These are phyloP conservation scores for Holacanthus passer DNA, from an alignment of 2,113 vertebrate species.

Conservation along the genomic window DNA sequence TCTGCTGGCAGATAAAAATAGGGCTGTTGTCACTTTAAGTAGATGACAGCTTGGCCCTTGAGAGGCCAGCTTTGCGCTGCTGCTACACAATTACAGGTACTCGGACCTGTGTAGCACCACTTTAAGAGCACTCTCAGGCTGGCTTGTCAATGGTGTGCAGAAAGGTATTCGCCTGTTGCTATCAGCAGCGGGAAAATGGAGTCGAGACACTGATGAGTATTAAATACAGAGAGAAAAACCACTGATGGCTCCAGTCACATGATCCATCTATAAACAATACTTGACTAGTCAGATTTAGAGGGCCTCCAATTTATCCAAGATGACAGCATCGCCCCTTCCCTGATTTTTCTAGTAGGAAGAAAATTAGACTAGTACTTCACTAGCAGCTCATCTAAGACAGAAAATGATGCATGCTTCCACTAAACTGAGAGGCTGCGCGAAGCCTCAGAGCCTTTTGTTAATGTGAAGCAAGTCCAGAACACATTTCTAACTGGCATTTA, in stretches of 20 bases:
- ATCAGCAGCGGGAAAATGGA: slow-evolving; percentile 91
- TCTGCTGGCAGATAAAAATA: slow-evolving; percentile 80
- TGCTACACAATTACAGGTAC: slow-evolving; percentile 95
- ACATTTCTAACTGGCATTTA: slow-evolving; percentile 59
- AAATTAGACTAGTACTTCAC: slow-evolving; percentile 28
- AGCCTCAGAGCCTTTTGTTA: slow-evolving; percentile 35
- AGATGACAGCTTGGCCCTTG: slow-evolving; percentile 94
- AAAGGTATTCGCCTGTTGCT: slow-evolving; percentile 93
- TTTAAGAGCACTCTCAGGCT: slow-evolving; percentile 94
- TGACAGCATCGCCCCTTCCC: slow-evolving; percentile 28
- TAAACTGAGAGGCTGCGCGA: slow-evolving; percentile 30
- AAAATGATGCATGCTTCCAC: slow-evolving; percentile 31
- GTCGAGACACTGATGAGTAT: slow-evolving; percentile 90
- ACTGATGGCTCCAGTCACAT: slow-evolving; percentile 70
- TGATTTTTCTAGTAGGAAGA: slow-evolving; percentile 36
- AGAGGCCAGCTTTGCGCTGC: slow-evolving; percentile 90
- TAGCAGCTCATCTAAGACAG: slow-evolving; percentile 1
- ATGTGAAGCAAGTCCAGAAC: slow-evolving; percentile 37
- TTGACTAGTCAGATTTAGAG: slow-evolving; percentile 74
- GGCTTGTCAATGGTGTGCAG: slow-evolving; percentile 92
- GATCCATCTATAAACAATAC: slow-evolving; percentile 78
- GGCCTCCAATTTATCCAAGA: slow-evolving; percentile 45
- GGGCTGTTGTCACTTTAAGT: slow-evolving; percentile 93
- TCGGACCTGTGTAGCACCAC: slow-evolving; percentile 94
- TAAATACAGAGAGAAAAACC: slow-evolving; percentile 83